Evolutionary conservation across 1,140 invertebrate species (phyloP).

Genomic region (Conus betulinus): DNA sequence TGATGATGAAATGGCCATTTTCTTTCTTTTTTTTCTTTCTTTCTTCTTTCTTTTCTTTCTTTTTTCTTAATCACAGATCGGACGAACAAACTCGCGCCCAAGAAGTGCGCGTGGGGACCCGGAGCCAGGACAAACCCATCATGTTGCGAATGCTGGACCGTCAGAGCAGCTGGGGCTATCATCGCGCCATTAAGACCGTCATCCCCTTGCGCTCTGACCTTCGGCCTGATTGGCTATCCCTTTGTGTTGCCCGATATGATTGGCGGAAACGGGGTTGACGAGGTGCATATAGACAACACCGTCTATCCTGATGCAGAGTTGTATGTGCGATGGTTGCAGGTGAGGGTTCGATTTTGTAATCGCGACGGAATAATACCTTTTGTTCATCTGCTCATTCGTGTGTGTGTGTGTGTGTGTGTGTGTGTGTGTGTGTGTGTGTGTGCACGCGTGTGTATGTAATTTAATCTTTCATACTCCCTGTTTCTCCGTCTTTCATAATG

Average conservation of each 20-base stretch:
- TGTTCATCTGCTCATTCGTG: not conserved
- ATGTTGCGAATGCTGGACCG: conserved; percentile 93
- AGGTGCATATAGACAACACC: conserved; percentile 69
- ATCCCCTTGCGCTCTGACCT: conserved; percentile 86
- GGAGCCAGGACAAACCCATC: conserved; percentile 85
- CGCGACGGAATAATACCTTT: too few relatives aligned
- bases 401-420: conserved; percentile 4
- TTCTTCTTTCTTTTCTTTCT: too few relatives aligned
- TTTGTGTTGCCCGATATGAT: conserved; percentile 94
- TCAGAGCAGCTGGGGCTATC: conserved; percentile 85
- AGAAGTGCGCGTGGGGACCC: conserved; percentile 84
- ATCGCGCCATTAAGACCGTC: conserved; percentile 88
- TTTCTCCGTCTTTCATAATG: too few relatives aligned
- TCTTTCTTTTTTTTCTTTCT: too few relatives aligned
- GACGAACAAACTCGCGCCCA: conserved; percentile 39
- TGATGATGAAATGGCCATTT: too few relatives aligned
- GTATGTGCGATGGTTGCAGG: conserved; percentile 91
- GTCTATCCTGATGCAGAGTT: conserved; percentile 83
- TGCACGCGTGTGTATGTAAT: too few relatives aligned
- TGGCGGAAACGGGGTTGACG: conserved; percentile 85
- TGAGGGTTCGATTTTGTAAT: conserved; percentile 74
- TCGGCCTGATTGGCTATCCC: conserved; percentile 89
- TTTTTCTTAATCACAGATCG: not conserved
- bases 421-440: too few relatives aligned
- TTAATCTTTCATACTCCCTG: too few relatives aligned